A percentile compares a stretch with the other conserved stretches of the same genome.
These are phyloP conservation scores for Abrostola tripartita DNA, from an alignment of 2,888 invertebrate species.

Conservation along the genomic window DNA sequence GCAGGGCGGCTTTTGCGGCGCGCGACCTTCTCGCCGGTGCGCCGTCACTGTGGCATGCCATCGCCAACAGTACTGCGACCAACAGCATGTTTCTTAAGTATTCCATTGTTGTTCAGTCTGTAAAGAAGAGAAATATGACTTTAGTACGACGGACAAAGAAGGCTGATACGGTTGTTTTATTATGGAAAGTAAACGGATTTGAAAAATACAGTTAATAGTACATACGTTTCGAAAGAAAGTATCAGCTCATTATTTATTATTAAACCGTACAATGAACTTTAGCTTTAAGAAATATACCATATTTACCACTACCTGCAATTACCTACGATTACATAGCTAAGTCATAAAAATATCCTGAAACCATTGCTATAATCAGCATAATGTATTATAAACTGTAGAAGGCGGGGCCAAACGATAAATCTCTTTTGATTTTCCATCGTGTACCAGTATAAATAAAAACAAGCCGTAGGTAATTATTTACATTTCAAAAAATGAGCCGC, in stretches of 20 bases:
- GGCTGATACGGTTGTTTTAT: too few species aligned
- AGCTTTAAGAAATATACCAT: too few species aligned
- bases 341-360: not conserved
- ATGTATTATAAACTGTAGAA: conserved; percentile 5
- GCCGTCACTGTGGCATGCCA: conserved; percentile 67
- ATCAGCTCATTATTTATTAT: too few species aligned
- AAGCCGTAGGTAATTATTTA: conserved; percentile 35
- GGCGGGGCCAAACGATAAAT: conserved; percentile 30
- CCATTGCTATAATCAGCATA: not conserved
- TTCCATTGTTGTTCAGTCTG: conserved; percentile 75
- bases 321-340: not conserved
- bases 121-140: conserved; percentile 56
- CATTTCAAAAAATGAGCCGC: conserved; percentile 34
- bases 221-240: too few species aligned
- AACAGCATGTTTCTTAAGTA: conserved; percentile 67
- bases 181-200: too few species aligned
- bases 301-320: too few species aligned
- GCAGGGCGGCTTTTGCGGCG: conserved; percentile 61
- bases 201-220: too few species aligned
- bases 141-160: too few species aligned
- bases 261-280: too few species aligned
- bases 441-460: conserved; percentile 18
- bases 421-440: conserved; percentile 22
- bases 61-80: conserved; percentile 67
- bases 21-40: conserved; percentile 79